Base-by-base conservation (phyloP, 2,797 vertebrate species). In the Morus bassanus region DNA sequence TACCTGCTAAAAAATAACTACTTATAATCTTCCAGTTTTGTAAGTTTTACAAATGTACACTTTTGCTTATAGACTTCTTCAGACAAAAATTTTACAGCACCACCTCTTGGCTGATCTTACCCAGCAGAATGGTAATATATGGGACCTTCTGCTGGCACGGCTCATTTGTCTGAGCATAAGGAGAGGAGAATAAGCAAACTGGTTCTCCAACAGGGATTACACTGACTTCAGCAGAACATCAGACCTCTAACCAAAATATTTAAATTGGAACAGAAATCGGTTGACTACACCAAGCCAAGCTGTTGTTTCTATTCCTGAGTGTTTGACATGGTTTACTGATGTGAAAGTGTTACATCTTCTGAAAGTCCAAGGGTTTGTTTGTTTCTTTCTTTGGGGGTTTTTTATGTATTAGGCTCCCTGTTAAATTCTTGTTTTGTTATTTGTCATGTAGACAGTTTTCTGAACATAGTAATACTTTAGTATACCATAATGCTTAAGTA, bases 171-270 rank as follows among this genome's bases (percentile, higher is more conserved):
- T 93, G 33, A 92, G 89, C 81, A 67, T 33, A 63, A 74, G 70
- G 83, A 96, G 31, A 74, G 51, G 46, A 87, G 84, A 87, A 74
- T 0, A 79, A 93, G 70, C 82, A 90, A 93, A 87, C n/a, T 87
- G 67, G 67, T 64, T 85, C 78, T 89, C 77, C 85, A 63, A 39
- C 51, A 85, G 77, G 70, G 67, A 87, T 95, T 85, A 57, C 31
- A 43, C 65, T 75, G 84, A 54, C 41, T 93, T 82, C 87, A 25
- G n/a, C 54, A 95, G 46, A 54, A 93, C 88, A 86, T 54, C 61
- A 93, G 89, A 84, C 69, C 57, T 72, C 69, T 69, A 86, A 91
- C 88, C 65, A 86, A 95, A 96, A 88, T 93, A 90, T 95, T 95
- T 65, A 93, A 86, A 80, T 69, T 96, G 94, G 91, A 93, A 85